These are phyloP conservation scores for Austrofundulus limnaeus DNA, from an alignment of 2,113 vertebrate species.

Conservation along the genomic window DNA sequence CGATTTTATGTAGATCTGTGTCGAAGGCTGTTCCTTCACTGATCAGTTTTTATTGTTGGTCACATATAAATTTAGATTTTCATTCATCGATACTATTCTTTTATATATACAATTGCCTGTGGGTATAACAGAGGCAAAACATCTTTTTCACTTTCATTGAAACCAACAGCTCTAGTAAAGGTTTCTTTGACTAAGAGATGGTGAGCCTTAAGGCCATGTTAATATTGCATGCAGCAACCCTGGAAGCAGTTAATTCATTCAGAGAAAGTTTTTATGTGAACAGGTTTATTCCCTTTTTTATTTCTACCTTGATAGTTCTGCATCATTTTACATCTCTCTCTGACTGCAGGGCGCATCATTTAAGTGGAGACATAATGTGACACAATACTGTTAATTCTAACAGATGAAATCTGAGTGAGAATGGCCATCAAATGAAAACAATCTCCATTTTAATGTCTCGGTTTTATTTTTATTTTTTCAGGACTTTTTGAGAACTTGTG, in stretches of 20 bases:
- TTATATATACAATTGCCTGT: slow-evolving; percentile 7
- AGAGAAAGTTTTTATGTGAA: slow-evolving; percentile 18
- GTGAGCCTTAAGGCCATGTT: slow-evolving; percentile 51
- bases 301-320: slow-evolving; percentile 16
- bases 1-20: no score
- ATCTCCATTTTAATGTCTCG: no score
- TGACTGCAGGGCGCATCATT: background rate
- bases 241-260: slow-evolving; percentile 32
- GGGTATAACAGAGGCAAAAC: slow-evolving; percentile 20
- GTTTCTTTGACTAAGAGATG: slow-evolving; percentile 36
- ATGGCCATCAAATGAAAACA: no score
- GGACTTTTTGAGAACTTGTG: background rate
- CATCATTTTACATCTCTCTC: slow-evolving; percentile 10
- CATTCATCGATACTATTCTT: background rate
- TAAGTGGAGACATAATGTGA: background rate
- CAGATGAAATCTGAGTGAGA: no score
- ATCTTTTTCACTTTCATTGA: slow-evolving; percentile 36
- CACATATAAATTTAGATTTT: slow-evolving; percentile 20
- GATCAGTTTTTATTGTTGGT: slow-evolving; percentile 2
- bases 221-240: slow-evolving; percentile 51
- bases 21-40: no score
- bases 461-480: no score
- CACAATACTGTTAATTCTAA: background rate
- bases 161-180: slow-evolving; percentile 27
- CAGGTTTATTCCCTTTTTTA: slow-evolving; percentile 12